These are phyloP conservation scores for Archips crataeganus DNA, from an alignment of 2,888 invertebrate species.

Conservation along the genomic window DNA sequence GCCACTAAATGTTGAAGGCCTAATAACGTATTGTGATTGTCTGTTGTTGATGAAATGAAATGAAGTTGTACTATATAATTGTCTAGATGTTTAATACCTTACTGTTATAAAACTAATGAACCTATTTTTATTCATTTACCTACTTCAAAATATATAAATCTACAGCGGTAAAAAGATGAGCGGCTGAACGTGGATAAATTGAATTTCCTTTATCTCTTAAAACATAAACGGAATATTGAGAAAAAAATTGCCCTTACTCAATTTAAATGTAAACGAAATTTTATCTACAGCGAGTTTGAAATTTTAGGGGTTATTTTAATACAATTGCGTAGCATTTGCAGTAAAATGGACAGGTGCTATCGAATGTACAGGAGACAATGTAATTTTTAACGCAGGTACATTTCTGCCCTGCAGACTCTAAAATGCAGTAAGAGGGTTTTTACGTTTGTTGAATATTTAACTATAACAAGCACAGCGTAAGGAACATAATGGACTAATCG, in stretches of 20 bases:
- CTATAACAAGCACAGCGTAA: no score
- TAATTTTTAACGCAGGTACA: no score
- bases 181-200: background rate
- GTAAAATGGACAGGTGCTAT: background rate
- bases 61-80: background rate
- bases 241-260: background rate
- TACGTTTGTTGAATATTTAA: no score
- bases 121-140: background rate
- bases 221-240: background rate
- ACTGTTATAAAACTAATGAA: background rate
- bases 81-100: background rate
- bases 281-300: background rate
- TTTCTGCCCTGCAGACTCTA: no score
- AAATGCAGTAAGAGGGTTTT: no score
- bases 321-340: background rate
- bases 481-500: no score
- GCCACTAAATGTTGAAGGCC: background rate
- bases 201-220: slow-evolving; percentile 1
- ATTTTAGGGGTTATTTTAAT: background rate
- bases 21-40: slow-evolving; percentile 2
- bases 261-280: slow-evolving; percentile 1
- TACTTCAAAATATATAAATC: background rate
- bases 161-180: background rate
- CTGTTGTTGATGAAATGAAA: background rate
- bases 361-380: no score